A percentile compares a stretch with the other conserved stretches of the same genome.
These are phyloP conservation scores for Deroptyus accipitrinus DNA, from an alignment of 2,113 vertebrate species.

Conservation along the genomic window DNA sequence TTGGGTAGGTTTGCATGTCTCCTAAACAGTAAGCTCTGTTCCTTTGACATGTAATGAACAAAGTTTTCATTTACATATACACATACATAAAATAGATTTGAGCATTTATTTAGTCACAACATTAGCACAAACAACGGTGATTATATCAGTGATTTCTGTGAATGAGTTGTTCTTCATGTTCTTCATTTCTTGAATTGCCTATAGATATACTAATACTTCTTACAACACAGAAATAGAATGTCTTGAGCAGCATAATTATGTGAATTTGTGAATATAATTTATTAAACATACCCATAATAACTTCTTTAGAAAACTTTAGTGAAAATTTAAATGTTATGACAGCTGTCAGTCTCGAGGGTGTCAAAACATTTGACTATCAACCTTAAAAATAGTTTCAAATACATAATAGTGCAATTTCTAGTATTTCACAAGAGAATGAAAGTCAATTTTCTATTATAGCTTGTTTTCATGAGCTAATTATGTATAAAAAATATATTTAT, in stretches of 20 bases:
- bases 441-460: neutral
- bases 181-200: neutral
- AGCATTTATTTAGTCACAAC: neutral
- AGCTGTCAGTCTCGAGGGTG: constrained; percentile 27
- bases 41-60: neutral
- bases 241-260: neutral
- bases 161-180: neutral
- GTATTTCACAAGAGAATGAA: neutral
- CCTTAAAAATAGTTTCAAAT: neutral
- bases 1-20: neutral
- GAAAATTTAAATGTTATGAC: constrained; percentile 45
- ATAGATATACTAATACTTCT: neutral
- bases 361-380: constrained; percentile 51
- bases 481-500: too few species aligned
- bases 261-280: constrained; percentile 20
- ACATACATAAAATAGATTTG: neutral
- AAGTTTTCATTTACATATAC: neutral
- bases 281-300: constrained; percentile 12
- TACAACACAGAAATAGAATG: neutral
- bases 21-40: rapidly evolving
- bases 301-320: constrained; percentile 32
- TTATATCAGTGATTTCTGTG: neutral
- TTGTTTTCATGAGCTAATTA: neutral
- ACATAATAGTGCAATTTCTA: neutral
- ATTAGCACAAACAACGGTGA: neutral